Evolutionary conservation across 1,140 invertebrate species (phyloP), one percentile per base, ranked within the genome.

Genomic region (Akabosia matsudoensis): DNA sequence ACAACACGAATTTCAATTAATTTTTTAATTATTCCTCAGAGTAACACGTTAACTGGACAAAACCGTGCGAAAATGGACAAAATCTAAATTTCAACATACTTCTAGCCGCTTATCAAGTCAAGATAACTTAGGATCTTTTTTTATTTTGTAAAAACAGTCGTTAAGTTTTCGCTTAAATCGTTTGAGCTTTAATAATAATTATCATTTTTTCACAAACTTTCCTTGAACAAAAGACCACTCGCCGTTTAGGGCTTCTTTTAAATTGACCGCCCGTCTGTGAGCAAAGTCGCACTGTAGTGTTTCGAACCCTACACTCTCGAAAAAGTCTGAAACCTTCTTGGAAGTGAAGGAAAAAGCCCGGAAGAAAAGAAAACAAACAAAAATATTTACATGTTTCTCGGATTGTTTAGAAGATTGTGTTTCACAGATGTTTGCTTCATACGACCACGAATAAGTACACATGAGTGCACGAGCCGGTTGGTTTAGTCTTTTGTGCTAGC

Each of bases 151-250:
- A n/a, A n/a, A n/a, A n/a, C n/a, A n/a, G n/a, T n/a, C n/a, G n/a
- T n/a, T n/a, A n/a, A n/a, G n/a, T n/a, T n/a, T n/a, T n/a, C n/a
- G n/a, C n/a, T n/a, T n/a, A n/a, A n/a, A n/a, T 31, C 1, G 13
- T 4, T 24, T 22, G 18, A 31, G 24, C 7, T 56, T 75, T 75
- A 24, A 18, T 56, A 30, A 7, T 45, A 7, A 10, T 71, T 45
- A 73, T n/a, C n/a, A n/a, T n/a, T 30, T 70, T 74, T 85, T 87
- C 0, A 78, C 84, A 84, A 95, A 96, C 88, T 95, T 96, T 22
- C 90, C 93, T 86, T 98, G 96, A 10, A 98, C 88, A 88, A 97
- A 98, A 80, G 95, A 92, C 75, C 96, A 88, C 0, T 91, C 92
- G 0, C 96, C 94, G 89, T 95, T 90, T 64, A 98, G 88, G 28